Conservation (phyloP, 2,888 invertebrate species). For the Leptinotarsa peninsularis region DNA sequence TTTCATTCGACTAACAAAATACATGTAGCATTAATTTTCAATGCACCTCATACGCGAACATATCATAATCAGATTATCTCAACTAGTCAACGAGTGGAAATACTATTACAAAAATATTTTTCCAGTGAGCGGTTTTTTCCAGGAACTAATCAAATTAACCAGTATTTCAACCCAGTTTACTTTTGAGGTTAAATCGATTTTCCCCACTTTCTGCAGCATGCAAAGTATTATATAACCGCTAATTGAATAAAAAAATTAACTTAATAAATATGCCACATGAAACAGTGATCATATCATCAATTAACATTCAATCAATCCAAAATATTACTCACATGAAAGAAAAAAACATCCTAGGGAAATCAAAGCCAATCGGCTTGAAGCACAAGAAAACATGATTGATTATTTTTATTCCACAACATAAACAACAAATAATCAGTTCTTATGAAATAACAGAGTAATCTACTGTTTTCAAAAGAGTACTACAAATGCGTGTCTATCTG, state of each 20-base stretch:
- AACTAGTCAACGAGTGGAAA: neutral
- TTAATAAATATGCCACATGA: neutral
- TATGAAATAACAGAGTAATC: slow-evolving; percentile 10
- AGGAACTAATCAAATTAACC: neutral
- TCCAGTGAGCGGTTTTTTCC: neutral
- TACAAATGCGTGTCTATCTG: slow-evolving; percentile 14
- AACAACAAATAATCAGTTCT: slow-evolving; percentile 26
- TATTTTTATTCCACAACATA: slow-evolving; percentile 34
- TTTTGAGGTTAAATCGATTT: slow-evolving; percentile 32
- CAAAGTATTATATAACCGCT: slow-evolving; percentile 24
- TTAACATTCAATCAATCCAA: neutral
- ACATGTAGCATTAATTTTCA: no score
- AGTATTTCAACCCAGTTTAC: slow-evolving; percentile 12
- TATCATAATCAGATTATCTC: no score
- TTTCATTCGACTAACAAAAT: no score
- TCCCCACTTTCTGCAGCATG: slow-evolving; percentile 16
- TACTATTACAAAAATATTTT: neutral
- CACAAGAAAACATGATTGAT: slow-evolving; percentile 29
- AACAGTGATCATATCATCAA: neutral
- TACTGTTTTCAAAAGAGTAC: slow-evolving; percentile 14
- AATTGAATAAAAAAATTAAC: neutral
- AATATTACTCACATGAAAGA: slow-evolving; percentile 31
- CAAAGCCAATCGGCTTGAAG: slow-evolving; percentile 10
- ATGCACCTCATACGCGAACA: no score
- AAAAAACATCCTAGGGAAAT: slow-evolving; percentile 28